A percentile compares a stretch with the other conserved stretches of the same genome.
phyloP scores from a whole-genome alignment of 2,797 vertebrate species.

The Okamejei kenojei region DNA sequence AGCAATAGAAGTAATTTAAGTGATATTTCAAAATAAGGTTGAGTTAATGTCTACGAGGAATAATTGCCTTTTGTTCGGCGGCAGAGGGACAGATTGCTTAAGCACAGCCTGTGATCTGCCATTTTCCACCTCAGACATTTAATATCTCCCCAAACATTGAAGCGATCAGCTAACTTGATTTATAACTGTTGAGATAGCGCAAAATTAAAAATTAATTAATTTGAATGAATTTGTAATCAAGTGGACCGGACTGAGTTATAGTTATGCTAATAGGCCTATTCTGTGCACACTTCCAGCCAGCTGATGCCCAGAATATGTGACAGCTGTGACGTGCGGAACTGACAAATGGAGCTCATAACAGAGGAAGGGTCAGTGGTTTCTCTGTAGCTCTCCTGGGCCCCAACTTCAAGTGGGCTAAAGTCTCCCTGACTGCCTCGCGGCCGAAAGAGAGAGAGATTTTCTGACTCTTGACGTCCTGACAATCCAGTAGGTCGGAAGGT shows the following conservation, averaged over 20 bases:
- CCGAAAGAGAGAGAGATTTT: not conserved
- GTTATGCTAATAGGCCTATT: constrained; percentile 53
- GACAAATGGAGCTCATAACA: constrained; percentile 40
- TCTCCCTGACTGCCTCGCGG: constrained; percentile 22
- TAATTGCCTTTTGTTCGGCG: constrained; percentile 52
- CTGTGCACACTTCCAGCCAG: constrained; percentile 43
- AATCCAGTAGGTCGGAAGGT: not conserved
- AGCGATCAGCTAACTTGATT: constrained; percentile 54
- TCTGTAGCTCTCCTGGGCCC: constrained; percentile 39
- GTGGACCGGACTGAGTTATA: constrained; percentile 45
- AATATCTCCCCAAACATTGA: constrained; percentile 48
- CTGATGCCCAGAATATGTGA: constrained; percentile 46
- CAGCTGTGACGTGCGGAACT: constrained; percentile 44
- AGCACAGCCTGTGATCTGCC: constrained; percentile 47
- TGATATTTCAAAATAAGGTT: constrained; percentile 46
- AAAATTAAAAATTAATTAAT: constrained; percentile 69
- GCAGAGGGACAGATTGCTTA: constrained; percentile 52
- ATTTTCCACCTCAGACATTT: constrained; percentile 45
- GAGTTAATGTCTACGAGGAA: constrained; percentile 47
- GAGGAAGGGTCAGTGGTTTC: constrained; percentile 44
- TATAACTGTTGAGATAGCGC: constrained; percentile 54
- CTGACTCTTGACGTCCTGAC: not conserved
- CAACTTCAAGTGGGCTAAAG: not conserved
- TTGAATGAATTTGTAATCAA: constrained; percentile 56
- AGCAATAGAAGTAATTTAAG: constrained; percentile 40